phyloP scores from a whole-genome alignment of 2,113 vertebrate genomes.

The Butastur rufipennis region DNA sequence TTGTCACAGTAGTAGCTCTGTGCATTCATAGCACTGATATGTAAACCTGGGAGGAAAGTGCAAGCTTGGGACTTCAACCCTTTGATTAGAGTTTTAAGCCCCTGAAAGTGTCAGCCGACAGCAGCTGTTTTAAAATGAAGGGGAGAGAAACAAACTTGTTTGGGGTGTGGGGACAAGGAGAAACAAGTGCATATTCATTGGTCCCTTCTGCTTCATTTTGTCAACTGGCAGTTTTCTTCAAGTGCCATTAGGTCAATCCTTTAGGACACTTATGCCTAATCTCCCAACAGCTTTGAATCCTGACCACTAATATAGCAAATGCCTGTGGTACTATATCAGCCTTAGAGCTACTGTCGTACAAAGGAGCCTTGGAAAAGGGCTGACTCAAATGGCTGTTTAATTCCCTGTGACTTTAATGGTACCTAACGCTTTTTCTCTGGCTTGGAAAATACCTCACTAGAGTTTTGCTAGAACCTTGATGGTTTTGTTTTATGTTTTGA shows the following conservation, averaged over 20 bases:
- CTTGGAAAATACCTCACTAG: neutral
- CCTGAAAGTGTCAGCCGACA: neutral
- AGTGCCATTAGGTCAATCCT: neutral
- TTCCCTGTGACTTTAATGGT: neutral
- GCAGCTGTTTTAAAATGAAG: conserved; percentile 8
- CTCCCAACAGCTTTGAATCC: neutral
- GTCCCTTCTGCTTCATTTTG: conserved; percentile 10
- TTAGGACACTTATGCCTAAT: neutral
- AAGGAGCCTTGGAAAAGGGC: neutral
- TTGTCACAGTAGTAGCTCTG: neutral
- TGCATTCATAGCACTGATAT: neutral
- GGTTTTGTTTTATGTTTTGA: neutral
- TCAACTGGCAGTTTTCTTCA: conserved; percentile 24
- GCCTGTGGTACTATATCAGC: neutral
- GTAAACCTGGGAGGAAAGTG: neutral
- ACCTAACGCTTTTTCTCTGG: neutral
- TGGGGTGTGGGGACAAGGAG: neutral
- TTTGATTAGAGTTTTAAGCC: neutral
- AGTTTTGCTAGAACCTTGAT: neutral
- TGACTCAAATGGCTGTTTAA: neutral
- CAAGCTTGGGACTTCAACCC: neutral
- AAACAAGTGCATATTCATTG: neutral
- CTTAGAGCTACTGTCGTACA: neutral
- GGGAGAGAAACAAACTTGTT: neutral
- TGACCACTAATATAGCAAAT: neutral